Base-by-base conservation (phyloP, 2,113 vertebrate genomes). In the Calcarius ornatus region DNA sequence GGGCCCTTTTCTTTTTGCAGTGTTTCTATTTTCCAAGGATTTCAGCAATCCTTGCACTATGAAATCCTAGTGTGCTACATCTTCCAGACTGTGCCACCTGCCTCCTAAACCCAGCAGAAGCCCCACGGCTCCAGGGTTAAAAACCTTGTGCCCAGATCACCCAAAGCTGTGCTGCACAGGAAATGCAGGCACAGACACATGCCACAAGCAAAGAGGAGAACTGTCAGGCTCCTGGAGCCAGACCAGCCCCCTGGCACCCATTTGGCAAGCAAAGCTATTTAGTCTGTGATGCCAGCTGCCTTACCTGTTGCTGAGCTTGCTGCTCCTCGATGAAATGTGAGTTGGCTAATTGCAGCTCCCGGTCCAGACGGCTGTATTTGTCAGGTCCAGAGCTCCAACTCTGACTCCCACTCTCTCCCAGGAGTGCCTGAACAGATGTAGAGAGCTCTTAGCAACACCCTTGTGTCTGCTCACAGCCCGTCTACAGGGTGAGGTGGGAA, bases 321-420 rank as follows among this genome's bases (percentile, higher is more conserved):
- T 99, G 99, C 83, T 99, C 99, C 73, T 99, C 99, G 2, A 99
- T 98, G 94, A 99, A 99, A 80, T 99, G 98, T 40, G 99, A 98
- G 95, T 99, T 99, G 78, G 98, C 99, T 20, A 97, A 97, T 73
- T 99, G 98, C 79, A 99, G 97, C 65, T 99, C 98, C 8, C 93
- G 97, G 94, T 99, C 99, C 35, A 99, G 97, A 16, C 98, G 98
- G 38, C 95, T 95, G 31, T 99, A 99, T 75, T 98, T 99, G 86
- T 99, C 98, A 6, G 89, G 57, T 68, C 98, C 98, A 12, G 97
- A 86, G 92, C 98, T 98, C 99, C 99, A 99, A 70, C 97, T 98
- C 95, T 98, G 98, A 93, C 97, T 97, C 2, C 98, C 97, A 2
- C 97, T 98, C 27, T 99, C 98, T 51, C 98, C 98, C 6, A 99